phyloP scores from a whole-genome alignment of 2,888 invertebrate species.

The Callyntrura sp. region DNA sequence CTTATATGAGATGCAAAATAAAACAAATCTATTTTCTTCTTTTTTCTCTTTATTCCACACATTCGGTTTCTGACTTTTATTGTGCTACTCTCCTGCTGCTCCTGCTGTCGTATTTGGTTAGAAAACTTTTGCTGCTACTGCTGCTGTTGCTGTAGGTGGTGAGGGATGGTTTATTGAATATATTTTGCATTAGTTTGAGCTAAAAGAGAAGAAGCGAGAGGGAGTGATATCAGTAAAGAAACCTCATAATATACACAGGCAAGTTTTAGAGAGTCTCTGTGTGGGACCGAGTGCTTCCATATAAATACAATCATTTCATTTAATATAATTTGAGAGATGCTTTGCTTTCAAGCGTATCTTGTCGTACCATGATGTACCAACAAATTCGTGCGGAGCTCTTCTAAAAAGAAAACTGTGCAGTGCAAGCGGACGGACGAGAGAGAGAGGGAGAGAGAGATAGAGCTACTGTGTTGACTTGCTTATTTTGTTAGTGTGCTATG shows the following conservation, averaged over 20 bases:
- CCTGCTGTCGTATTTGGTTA: background rate
- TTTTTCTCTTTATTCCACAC: constrained; percentile 59
- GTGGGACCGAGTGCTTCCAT: background rate
- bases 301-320: constrained; percentile 41
- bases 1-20: constrained; percentile 72
- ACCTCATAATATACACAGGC: constrained; percentile 8
- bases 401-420: background rate
- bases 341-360: background rate
- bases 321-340: constrained; percentile 36
- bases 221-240: background rate
- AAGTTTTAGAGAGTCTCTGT: too few relatives aligned
- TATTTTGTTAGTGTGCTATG: constrained; percentile 21
- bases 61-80: constrained; percentile 71
- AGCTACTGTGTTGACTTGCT: constrained; percentile 15
- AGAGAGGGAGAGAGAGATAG: background rate
- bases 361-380: constrained; percentile 51
- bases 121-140: constrained; percentile 56
- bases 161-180: constrained; percentile 57
- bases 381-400: background rate
- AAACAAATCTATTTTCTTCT: constrained; percentile 74
- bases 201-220: constrained; percentile 17
- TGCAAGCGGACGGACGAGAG: background rate
- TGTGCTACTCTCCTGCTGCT: constrained; percentile 52
- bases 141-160: background rate
- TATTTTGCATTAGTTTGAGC: constrained; percentile 35